Evolutionary conservation across 2,797 vertebrate species (phyloP), one percentile per base, ranked within the genome.

Genomic region (Varecia variegata): DNA sequence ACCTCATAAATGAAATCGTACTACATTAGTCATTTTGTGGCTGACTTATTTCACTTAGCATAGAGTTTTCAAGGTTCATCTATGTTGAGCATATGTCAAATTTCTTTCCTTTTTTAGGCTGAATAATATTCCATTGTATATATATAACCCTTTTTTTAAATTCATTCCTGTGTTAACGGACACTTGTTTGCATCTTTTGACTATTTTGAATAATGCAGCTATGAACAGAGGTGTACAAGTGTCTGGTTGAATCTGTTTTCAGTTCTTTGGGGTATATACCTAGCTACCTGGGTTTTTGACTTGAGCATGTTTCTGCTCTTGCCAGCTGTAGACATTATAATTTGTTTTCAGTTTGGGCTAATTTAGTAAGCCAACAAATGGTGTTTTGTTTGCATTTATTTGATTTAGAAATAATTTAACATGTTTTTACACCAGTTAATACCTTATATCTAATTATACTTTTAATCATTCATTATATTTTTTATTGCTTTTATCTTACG

Each of bases 391-490:
- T 62, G 52, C 65, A 58, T 93, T 83, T 60, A 27, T 60, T 74
- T 81, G 43, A 88, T 73, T 84, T 80, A 27, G 76, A 87, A 76
- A 47, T 85, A 32, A 92, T 45, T 38, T 47, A 80, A 35, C 5
- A 38, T 65, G 45, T 88, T 84, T 73, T 43, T 43, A 56, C 95
- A 52, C 45, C n/a, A 79, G 56, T 84, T 92, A 89, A 35, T 88
- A 12, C n/a, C 38, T 88, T 80, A 45, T 0, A 76, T 88, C 71
- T 74, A 38, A 27, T 68, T 94, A 32, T 73, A 18, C 27, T 45
- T 73, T 47, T 27, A 65, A 90, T 93, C 90, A 38, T 88, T 88
- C 43, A 68, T 40, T 60, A 45, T 87, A 76, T 94, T 86, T 86
- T 54, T 60, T 89, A 60, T 30, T 90, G 38, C 18, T 86, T 8